These are phyloP conservation scores for Strongylocentrotus purpuratus DNA, from an alignment of 35 echinoderm and acorn worm genomes.

Conservation along the genomic window DNA sequence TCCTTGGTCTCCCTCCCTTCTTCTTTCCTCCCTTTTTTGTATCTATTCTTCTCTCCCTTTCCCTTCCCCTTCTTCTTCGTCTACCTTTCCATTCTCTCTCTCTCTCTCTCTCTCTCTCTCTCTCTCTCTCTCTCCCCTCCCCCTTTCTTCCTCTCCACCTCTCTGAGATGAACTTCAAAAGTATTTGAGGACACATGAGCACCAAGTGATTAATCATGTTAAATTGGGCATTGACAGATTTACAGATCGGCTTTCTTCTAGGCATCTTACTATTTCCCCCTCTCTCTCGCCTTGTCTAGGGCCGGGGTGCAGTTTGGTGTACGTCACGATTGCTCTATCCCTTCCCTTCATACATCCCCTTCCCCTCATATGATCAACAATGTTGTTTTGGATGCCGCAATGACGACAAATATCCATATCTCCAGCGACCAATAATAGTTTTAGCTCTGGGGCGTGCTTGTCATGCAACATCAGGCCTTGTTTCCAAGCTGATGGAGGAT, in stretches of 20 bases:
- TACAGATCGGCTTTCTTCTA: not conserved
- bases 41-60: not conserved
- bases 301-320: no score
- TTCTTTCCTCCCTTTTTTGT: not conserved
- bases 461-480: not conserved
- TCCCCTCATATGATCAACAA: not conserved
- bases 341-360: not conserved
- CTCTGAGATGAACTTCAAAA: not conserved
- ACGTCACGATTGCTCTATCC: not conserved
- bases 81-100: not conserved
- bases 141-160: not conserved
- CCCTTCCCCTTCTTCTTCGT: not conserved
- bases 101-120: not conserved
- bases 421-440: not conserved
- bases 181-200: not conserved
- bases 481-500: not conserved
- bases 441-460: not conserved
- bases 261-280: not conserved
- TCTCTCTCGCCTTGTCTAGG: not conserved
- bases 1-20: not conserved
- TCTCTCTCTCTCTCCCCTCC: no score
- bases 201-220: not conserved
- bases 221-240: conserved; percentile 11
- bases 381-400: not conserved
- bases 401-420: not conserved